Conservation (phyloP, 2,888 invertebrate genomes). For the Argyra leucocephala region DNA sequence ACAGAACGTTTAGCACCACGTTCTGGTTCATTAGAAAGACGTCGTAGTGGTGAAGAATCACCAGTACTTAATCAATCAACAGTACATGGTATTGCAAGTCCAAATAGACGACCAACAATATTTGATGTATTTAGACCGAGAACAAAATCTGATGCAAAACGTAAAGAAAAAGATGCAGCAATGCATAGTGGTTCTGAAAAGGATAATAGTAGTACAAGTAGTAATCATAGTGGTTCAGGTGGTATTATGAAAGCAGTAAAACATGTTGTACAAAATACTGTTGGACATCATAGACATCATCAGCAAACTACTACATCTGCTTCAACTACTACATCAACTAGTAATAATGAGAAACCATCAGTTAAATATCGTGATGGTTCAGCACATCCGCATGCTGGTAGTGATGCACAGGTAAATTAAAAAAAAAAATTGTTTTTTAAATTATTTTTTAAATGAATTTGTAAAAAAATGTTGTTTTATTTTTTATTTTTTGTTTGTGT, state of each 20-base stretch:
- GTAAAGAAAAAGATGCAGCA: conserved; percentile 29
- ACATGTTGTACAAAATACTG: conserved; percentile 59
- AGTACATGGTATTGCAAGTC: conserved; percentile 51
- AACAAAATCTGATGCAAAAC: conserved; percentile 63
- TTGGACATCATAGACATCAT: conserved; percentile 32
- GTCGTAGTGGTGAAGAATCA: conserved; percentile 43
- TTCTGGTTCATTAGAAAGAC: conserved; percentile 41
- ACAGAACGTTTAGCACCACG: conserved; percentile 40
- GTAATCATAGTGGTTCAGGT: conserved; percentile 33
- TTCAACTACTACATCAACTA: too few relatives aligned
- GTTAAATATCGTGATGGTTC: conserved; percentile 56
- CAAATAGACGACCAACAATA: conserved; percentile 62
- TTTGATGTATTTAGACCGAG: conserved; percentile 72
- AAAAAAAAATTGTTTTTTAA: neutral
- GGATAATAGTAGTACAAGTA: conserved; percentile 36
- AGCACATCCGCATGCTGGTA: conserved; percentile 60
- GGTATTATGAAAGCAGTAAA: conserved; percentile 75
- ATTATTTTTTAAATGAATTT: neutral
- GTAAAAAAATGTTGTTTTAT: neutral
- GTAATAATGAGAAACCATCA: conserved; percentile 29
- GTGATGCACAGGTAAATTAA: conserved; percentile 44
- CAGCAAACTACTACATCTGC: conserved; percentile 18
- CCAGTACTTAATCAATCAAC: conserved; percentile 43
- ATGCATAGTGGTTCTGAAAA: conserved; percentile 28
- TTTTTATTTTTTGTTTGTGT: too few relatives aligned